A percentile compares a stretch with the other conserved stretches of the same genome.
Conservation (phyloP, 2,888 invertebrate species). For the Bellardia pandia region DNA sequence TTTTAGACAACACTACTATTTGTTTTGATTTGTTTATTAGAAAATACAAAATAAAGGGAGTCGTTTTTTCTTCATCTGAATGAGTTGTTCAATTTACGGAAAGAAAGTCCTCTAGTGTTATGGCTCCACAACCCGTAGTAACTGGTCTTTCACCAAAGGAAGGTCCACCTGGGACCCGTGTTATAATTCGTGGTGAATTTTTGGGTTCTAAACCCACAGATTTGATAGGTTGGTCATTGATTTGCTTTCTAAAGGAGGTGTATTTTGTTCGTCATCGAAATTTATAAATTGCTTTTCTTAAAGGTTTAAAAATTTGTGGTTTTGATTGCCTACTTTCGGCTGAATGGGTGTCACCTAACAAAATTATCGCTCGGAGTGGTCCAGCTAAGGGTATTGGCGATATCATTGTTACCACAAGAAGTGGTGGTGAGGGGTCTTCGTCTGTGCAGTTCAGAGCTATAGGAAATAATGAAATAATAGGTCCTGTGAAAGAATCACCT, state of each 20-base stretch:
- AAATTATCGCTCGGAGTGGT: constrained; percentile 97
- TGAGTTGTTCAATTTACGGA: not conserved
- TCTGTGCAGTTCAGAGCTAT: constrained; percentile 85
- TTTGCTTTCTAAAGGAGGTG: not conserved
- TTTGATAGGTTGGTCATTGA: constrained; percentile 88
- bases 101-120: constrained; percentile 13
- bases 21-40: constrained; percentile 44
- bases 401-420: constrained; percentile 93
- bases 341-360: constrained; percentile 99
- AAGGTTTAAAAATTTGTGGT: constrained; percentile 97
- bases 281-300: not conserved
- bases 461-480: constrained; percentile 92
- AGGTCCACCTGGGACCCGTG: constrained; percentile 97
- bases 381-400: constrained; percentile 96
- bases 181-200: constrained; percentile 98
- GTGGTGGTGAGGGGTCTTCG: constrained; percentile 85
- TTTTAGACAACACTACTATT: constrained; percentile 36
- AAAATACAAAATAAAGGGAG: constrained; percentile 47
- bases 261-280: not conserved
- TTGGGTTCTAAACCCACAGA: constrained; percentile 94
- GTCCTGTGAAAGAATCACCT: constrained; percentile 98
- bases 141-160: constrained; percentile 99
- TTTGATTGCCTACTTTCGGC: constrained; percentile 97
- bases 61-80: constrained; percentile 35
- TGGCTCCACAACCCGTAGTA: constrained; percentile 88